A percentile compares a stretch with the other conserved stretches of the same genome.
Conservation (phyloP, 2,113 vertebrate genomes). For the Leucosticte australis region DNA sequence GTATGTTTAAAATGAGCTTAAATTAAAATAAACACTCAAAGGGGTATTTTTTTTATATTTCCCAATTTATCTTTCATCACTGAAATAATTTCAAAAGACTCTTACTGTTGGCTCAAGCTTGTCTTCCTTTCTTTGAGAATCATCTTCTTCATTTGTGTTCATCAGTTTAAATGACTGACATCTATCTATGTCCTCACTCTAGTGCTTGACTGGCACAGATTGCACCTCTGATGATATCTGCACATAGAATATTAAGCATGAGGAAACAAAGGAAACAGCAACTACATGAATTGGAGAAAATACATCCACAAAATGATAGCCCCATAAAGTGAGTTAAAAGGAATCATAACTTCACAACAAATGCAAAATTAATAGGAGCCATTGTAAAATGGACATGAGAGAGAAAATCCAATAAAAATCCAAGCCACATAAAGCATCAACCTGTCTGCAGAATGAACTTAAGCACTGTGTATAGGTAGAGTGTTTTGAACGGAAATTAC, state of each 20-base stretch:
- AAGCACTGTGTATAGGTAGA: background rate
- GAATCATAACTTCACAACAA: background rate
- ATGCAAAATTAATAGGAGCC: background rate
- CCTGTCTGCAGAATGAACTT: background rate
- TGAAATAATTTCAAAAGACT: conserved; percentile 32
- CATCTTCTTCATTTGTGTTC: conserved; percentile 38
- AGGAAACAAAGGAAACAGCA: background rate
- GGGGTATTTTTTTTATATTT: background rate
- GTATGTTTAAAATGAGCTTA: background rate
- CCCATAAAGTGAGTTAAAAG: background rate
- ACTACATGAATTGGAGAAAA: background rate
- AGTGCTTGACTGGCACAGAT: background rate
- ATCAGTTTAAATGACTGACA: conserved; percentile 36
- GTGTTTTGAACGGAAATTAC: background rate
- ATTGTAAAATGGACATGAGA: background rate
- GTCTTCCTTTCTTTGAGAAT: conserved; percentile 6
- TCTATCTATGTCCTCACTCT: conserved; percentile 22
- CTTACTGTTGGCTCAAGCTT: conserved; percentile 3
- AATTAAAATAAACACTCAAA: background rate
- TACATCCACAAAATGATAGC: background rate
- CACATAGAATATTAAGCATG: conserved; percentile 8
- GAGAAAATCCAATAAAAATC: background rate
- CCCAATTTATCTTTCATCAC: background rate
- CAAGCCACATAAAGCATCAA: background rate
- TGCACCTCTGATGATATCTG: background rate